Evolutionary conservation across 2,888 invertebrate genomes (phyloP), one percentile per base, ranked within the genome.

Genomic region (Anarsia innoxiella): DNA sequence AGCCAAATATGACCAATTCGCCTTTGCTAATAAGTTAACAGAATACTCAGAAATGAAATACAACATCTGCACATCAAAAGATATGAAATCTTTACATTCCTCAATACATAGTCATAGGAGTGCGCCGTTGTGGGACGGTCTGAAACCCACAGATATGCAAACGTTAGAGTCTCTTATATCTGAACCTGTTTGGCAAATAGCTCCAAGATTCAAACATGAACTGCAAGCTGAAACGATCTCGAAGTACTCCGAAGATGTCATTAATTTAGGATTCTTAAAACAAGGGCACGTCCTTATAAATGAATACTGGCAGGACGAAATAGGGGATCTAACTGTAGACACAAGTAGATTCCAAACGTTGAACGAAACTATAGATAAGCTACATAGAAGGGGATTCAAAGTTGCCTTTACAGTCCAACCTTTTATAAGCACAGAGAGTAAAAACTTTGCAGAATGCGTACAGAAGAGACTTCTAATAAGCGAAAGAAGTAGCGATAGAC

Each of bases 381-480:
- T 96, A 23, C 92, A 92, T 46, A 86, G 95, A 19, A 85, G 95
- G 45, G 95, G 95, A 0, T 97, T 96, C 48, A 89, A 93, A 57
- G 91, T 97, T 9, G 93, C 93, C 0, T 90, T 97, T 48, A 92
- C 94, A n/a, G 88, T 96, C 0, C 95, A 96, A 59, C 96, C 97
- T 0, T 97, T 94, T 63, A 91, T 96, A 19, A 92, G 93, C 35
- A 94, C 95, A 0, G 94, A 95, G 55, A 95, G 96, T 46, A 77
- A 79, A 1, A 94, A 92, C 55, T 96, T 96, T 61, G 90, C 90
- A 36, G 91, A 93, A 51, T 91, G 94, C 0, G 93, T 95, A 1
- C 86, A 89, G 34, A 89, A 89, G 37, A 86, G 91, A 37, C 63
- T 94, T n/a, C 70, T 95, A 2, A 89, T 95, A 27, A 91, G 91